A percentile compares a stretch with the other conserved stretches of the same genome.
phyloP scores from a whole-genome alignment of 2,113 vertebrate genomes.

The Solenodon paradoxus region DNA sequence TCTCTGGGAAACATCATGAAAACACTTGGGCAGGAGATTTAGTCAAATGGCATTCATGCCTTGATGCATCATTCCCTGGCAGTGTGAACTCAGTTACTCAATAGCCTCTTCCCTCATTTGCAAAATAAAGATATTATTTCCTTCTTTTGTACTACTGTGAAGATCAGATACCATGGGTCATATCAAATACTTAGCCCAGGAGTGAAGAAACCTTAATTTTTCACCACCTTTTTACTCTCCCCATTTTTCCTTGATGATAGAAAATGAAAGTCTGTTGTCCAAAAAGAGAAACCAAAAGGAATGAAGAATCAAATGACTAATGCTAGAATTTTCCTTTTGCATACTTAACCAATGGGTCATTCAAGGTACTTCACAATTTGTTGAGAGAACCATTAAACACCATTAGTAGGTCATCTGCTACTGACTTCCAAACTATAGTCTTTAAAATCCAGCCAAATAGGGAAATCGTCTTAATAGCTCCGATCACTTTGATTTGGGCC shows the following conservation, averaged over 20 bases:
- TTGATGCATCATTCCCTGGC: too few relatives aligned
- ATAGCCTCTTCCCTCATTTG: neutral
- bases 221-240: neutral
- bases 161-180: neutral
- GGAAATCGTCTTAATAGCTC: conserved; percentile 76
- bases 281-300: conserved; percentile 25
- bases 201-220: neutral
- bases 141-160: neutral
- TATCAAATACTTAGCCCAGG: neutral
- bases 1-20: neutral
- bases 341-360: conserved; percentile 64
- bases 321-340: conserved; percentile 44
- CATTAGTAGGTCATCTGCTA: conserved; percentile 72
- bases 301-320: conserved; percentile 41
- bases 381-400: conserved; percentile 71
- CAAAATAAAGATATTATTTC: neutral
- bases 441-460: conserved; percentile 67
- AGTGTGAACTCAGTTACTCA: neutral
- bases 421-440: conserved; percentile 66
- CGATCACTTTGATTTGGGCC: conserved; percentile 70
- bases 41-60: neutral
- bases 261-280: neutral
- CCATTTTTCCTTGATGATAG: neutral
- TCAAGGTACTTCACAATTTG: conserved; percentile 70
- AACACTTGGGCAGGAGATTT: neutral